Base-by-base conservation (phyloP, 2,888 invertebrate species). In the Mimachlamys varia region DNA sequence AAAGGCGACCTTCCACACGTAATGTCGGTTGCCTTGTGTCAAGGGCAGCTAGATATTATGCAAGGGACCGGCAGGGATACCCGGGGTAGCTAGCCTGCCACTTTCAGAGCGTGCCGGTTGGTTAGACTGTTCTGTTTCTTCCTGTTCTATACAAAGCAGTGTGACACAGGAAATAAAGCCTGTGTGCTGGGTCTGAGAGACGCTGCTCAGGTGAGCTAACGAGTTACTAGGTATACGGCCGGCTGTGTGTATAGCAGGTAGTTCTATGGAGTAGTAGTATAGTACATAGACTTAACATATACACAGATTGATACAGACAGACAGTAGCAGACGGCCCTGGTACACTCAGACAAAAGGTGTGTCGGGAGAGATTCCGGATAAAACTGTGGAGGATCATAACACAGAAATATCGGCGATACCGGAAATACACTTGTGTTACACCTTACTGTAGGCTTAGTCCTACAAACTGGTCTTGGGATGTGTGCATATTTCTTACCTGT, bases 11-110 rank as follows among this genome's bases (percentile, higher is more conserved):
- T 76, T 33, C 12, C 10, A 33, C 27, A 10, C 33, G 33, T 76
- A 33, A 76, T 33, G 76, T 13, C 76, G 19, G 58, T 22, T 19
- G 19, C 13, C 1, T 33, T 27, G 76, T 76, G 76, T 76, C 76
- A 76, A 76, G 76, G 76, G 76, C 76, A 33, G n/a, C n/a, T n/a
- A n/a, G 58, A n/a, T 33, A 76, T 76, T 76, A 76, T 76, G 76
- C 76, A 27, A 76, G 33, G 53, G 53, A 19, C 53, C 53, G 15
- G 53, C 12, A 53, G 53, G 12, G 5, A 53, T 53, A 53, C 53
- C 76, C 13, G 12, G 76, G 22, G 22, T 22, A 15, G 33, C 76
- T 76, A 15, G 33, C 76, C 33, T 27, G 76, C 22, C 33, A 76
- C 76, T 76, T 58, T 58, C 76, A 33, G n/a, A 76, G 76, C 76